Evolutionary conservation across 2,888 invertebrate genomes (phyloP), one percentile per base, ranked within the genome.

Genomic region (Oscheius sp.): DNA sequence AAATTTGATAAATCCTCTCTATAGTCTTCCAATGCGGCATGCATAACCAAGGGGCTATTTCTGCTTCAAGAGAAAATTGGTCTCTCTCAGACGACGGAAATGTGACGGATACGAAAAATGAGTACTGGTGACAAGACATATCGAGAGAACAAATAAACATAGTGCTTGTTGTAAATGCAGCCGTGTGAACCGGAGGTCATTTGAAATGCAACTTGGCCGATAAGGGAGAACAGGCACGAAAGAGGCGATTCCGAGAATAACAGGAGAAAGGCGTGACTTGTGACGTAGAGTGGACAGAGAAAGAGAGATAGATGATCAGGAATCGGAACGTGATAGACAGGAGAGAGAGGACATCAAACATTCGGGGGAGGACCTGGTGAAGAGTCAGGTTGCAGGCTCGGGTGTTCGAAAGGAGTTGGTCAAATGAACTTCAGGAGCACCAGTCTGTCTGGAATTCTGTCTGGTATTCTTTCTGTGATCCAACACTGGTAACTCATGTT

Each of bases 121-220:
- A 55, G 55, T 21, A 32, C 21, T 29, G 55, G 55, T 29, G 68
- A 68, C 68, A 68, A 37, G 65, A 48, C 21, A 48, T 4, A 48
- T 9, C n/a, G 9, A 42, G 48, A 42, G 42, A 48, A 2, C 65
- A 13, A 50, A 32, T 50, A 10, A 47, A 65, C 2, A 33, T 10
- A 29, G 51, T 29, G 51, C 13, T 55, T 55, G 53, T 53, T 68
- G 51, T 33, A 68, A 68, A 68, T 53, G 53, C 51, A 68, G 35
- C 35, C 21, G 55, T 53, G 21, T 51, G 33, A 42, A 42, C 42
- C 53, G 53, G 13, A 11, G 63, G 42, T 37, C 68, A 68, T 68
- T 68, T n/a, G 68, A 68, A 68, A 68, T 68, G 68, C 68, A 68
- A 68, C 47, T 63, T 47, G 63, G 11, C 21, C 48, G 32, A 63